Evolutionary conservation across 2,888 invertebrate genomes (phyloP).

Genomic region (Drosophila demipolita): DNA sequence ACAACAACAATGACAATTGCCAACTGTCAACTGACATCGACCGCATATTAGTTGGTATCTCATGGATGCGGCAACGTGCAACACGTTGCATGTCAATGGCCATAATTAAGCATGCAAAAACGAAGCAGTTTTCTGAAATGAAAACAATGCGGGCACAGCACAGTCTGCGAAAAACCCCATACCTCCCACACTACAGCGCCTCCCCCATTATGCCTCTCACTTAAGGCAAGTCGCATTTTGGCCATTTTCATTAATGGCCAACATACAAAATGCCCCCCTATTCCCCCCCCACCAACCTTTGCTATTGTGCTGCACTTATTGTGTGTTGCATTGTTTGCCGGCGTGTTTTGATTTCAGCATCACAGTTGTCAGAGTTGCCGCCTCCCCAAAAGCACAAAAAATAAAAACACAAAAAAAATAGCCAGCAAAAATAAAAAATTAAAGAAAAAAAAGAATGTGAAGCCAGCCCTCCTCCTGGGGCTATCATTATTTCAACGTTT

Average conservation of each 20-base stretch:
- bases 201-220: neutral
- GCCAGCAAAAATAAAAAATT: slow-evolving; percentile 8
- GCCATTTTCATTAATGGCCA: slow-evolving; percentile 79
- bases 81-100: slow-evolving; percentile 81
- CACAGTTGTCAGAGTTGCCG: slow-evolving; percentile 54
- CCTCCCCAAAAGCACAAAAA: slow-evolving; percentile 3
- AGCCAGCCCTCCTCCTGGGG: slow-evolving; percentile 66
- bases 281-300: neutral
- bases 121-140: slow-evolving; percentile 68
- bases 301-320: slow-evolving; percentile 61
- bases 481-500: slow-evolving; percentile 74
- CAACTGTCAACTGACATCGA: slow-evolving; percentile 1
- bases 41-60: slow-evolving; percentile 72
- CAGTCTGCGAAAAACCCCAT: slow-evolving; percentile 7
- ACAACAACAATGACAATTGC: slow-evolving; percentile 15
- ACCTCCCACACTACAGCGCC: neutral
- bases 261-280: slow-evolving; percentile 45
- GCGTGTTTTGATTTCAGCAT: slow-evolving; percentile 75
- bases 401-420: slow-evolving; percentile 11
- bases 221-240: slow-evolving; percentile 49
- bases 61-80: slow-evolving; percentile 52
- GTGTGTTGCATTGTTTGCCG: slow-evolving; percentile 68
- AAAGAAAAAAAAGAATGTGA: slow-evolving; percentile 18
- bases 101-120: slow-evolving; percentile 81
- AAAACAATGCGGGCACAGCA: slow-evolving; percentile 73